Percentiles rank a stretch among this genome's conserved stretches.
These are phyloP conservation scores for Lemur catta DNA, from an alignment of 2,797 vertebrate species.

Conservation along the genomic window DNA sequence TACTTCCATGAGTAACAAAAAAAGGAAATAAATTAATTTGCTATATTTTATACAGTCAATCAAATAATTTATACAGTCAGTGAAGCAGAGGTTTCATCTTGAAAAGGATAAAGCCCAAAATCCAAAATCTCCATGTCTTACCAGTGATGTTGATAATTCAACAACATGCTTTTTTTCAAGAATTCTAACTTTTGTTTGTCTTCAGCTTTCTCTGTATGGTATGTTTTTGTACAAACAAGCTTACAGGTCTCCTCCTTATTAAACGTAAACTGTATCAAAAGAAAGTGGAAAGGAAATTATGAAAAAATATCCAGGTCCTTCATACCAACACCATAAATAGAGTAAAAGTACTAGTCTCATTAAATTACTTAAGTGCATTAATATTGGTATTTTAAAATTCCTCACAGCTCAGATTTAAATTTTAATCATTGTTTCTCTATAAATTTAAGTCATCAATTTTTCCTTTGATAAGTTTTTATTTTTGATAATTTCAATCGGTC, in stretches of 20 bases:
- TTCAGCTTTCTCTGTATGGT: slow-evolving; percentile 84
- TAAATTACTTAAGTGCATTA: neutral
- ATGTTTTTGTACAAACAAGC: slow-evolving; percentile 89
- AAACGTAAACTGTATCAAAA: slow-evolving; percentile 90
- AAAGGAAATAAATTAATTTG: neutral
- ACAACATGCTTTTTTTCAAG: slow-evolving; percentile 94
- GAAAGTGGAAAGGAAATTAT: slow-evolving; percentile 58
- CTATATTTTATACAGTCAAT: neutral
- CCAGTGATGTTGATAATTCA: slow-evolving; percentile 98
- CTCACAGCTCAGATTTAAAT: slow-evolving; percentile 19
- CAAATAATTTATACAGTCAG: neutral
- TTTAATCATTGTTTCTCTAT: slow-evolving; percentile 28
- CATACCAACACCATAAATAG: neutral
- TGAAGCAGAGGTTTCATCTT: neutral
- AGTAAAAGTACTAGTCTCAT: neutral
- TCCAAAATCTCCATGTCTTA: slow-evolving; percentile 78
- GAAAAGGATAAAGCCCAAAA: slow-evolving; percentile 1
- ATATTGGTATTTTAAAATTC: neutral
- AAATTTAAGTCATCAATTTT: neutral
- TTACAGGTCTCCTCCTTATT: slow-evolving; percentile 88
- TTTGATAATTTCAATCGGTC: neutral
- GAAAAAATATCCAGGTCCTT: neutral
- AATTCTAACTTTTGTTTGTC: slow-evolving; percentile 92
- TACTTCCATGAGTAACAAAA: neutral
- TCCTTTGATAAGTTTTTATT: slow-evolving; percentile 18